Evolutionary conservation across 1,140 invertebrate genomes (phyloP).

Genomic region (Marisa cornuarietis): DNA sequence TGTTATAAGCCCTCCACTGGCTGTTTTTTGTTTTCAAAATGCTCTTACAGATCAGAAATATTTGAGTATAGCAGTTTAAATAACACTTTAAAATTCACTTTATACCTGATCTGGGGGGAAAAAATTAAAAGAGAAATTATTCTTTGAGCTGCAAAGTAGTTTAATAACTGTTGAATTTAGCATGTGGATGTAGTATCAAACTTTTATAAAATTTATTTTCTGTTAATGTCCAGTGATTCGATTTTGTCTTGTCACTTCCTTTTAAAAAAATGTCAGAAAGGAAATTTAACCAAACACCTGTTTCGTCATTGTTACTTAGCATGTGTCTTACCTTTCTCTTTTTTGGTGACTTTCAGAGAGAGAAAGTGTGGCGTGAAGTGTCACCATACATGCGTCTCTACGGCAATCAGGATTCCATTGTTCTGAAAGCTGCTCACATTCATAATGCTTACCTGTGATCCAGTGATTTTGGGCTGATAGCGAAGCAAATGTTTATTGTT

Average conservation of each 20-base stretch:
- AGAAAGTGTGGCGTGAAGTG: conserved; percentile 54
- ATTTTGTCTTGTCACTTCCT: no score
- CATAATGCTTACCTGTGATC: conserved; percentile 50
- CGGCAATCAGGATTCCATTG: conserved; percentile 53
- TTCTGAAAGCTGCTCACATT: conserved; percentile 54
- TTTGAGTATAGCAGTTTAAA: background rate
- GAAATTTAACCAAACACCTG: no score
- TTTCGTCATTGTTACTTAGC: no score
- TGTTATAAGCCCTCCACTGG: background rate
- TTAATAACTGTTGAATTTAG: no score
- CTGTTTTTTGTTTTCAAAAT: background rate
- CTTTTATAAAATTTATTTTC: no score
- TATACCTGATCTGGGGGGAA: no score
- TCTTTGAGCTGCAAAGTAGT: no score
- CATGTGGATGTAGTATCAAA: no score
- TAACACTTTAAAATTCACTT: background rate
- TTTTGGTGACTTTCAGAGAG: conserved; percentile 37
- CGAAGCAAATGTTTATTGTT: no score
- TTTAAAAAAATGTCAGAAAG: no score
- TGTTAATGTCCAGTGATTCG: no score
- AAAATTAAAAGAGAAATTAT: no score
- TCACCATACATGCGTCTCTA: conserved; percentile 53
- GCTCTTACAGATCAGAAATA: background rate
- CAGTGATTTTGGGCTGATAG: background rate
- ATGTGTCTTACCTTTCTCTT: background rate